phyloP scores from a whole-genome alignment of 2,888 invertebrate species.

The Drosophila bunnanda region DNA sequence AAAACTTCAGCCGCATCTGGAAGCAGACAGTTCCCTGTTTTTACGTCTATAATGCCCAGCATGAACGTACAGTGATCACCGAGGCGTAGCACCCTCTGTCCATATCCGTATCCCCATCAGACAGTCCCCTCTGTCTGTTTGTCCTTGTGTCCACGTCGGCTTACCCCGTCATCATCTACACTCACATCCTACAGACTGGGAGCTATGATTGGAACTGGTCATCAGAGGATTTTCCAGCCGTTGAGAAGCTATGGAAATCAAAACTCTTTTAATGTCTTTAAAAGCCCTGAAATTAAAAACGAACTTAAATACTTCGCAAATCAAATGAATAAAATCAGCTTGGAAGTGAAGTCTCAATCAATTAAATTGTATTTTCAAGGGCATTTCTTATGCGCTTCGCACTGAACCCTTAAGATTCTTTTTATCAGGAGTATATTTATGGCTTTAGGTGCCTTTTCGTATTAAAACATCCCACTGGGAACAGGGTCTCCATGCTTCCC shows the following conservation, averaged over 20 bases:
- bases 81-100: conserved; percentile 10
- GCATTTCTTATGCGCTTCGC: not conserved
- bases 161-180: not conserved
- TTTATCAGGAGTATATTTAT: conserved; percentile 3
- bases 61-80: conserved; percentile 20
- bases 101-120: not conserved
- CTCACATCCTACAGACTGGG: not conserved
- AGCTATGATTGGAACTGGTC: not conserved
- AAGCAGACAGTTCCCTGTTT: not conserved
- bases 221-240: not conserved
- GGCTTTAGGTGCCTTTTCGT: not conserved
- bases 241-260: not conserved
- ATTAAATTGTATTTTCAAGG: not conserved
- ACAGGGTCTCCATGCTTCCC: conserved; percentile 15
- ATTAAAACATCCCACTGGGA: conserved; percentile 15
- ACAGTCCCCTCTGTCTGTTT: not conserved
- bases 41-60: not conserved
- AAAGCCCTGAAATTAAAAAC: not conserved
- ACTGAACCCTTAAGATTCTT: not conserved
- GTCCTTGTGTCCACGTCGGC: not conserved
- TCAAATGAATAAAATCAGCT: not conserved
- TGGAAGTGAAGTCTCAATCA: not conserved
- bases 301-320: not conserved
- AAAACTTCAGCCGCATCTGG: not conserved
- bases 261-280: too few relatives aligned